phyloP scores from a whole-genome alignment of 2,888 invertebrate species.

The Agonopterix heracliana region DNA sequence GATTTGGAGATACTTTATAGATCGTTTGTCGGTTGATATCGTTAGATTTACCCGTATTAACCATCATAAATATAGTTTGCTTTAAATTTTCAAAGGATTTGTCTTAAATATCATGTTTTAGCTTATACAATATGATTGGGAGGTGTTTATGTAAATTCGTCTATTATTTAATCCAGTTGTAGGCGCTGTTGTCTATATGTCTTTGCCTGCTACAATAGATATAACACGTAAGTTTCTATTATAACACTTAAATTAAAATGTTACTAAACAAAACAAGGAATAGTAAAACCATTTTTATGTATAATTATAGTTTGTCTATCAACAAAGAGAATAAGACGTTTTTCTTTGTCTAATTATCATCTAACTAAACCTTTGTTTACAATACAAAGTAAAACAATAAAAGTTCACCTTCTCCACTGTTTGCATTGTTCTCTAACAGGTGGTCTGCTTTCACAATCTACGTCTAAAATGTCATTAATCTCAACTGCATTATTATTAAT shows the following conservation, averaged over 20 bases:
- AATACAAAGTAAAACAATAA: slow-evolving; percentile 1
- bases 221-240: too few species aligned
- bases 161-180: too few species aligned
- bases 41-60: neutral
- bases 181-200: too few species aligned
- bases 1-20: slow-evolving; percentile 1
- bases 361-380: slow-evolving; percentile 1
- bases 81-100: too few species aligned
- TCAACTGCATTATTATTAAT: slow-evolving; percentile 21
- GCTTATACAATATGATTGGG: too few species aligned
- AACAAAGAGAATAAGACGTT: neutral
- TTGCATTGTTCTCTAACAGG: slow-evolving; percentile 21
- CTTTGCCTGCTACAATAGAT: too few species aligned
- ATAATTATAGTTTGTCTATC: neutral
- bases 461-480: slow-evolving; percentile 26
- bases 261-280: too few species aligned
- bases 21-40: neutral
- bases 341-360: too few species aligned
- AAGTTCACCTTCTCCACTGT: slow-evolving; percentile 7
- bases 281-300: neutral
- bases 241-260: too few species aligned
- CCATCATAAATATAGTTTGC: neutral
- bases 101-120: neutral
- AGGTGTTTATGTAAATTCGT: too few species aligned
- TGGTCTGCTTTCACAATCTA: slow-evolving; percentile 35